Base-by-base conservation (phyloP, 2,797 vertebrate species). In the Enteromius radiatus region DNA sequence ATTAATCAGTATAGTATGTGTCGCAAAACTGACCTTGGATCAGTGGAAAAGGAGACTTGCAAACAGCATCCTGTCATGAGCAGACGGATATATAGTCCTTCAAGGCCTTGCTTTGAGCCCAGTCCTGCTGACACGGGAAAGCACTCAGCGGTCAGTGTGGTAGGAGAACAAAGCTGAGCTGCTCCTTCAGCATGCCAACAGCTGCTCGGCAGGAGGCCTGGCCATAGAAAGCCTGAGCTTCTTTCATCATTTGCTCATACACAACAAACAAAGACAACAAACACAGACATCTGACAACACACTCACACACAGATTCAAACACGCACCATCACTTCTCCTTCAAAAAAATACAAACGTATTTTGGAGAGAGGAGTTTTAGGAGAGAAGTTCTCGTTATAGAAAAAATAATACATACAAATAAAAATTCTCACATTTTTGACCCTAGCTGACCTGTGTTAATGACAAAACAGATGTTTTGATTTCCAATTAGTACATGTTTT, bases 121-220 rank as follows among this genome's bases (percentile, higher is more conserved):
- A 33, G 23, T 87, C 71, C 63, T 19, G 59, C 74, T 88, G 87
- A 86, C 86, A 87, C 77, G 81, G 84, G 87, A 88, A 90, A 88
- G 65, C 85, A 85, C 87, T 89, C 79, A 79, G 65, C n/a, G 80
- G 69, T 83, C 61, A 81, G 38, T 63, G 52, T 56, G 69, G 41
- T 59, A 56, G 31, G 52, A 85, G 67, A 84, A 84, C 83, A 89
- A 87, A 84, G 87, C 84, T 80, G 65, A 63, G 68, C 52, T 69
- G 65, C 77, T 54, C 54, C 28, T 61, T 56, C 68, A 77, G 84
- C 76, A 80, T 79, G 79, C 69, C 78, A 89, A 89, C 92, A 94
- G 92, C 91, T 93, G 91, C 69, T 21, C 45, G 3, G 75, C 79
- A 84, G 65, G 80, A 83, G 85, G 84, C 77, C 81, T 88, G 83